Evolutionary conservation across 2,888 invertebrate genomes (phyloP).

Genomic region (Lycophotia porphyrea): DNA sequence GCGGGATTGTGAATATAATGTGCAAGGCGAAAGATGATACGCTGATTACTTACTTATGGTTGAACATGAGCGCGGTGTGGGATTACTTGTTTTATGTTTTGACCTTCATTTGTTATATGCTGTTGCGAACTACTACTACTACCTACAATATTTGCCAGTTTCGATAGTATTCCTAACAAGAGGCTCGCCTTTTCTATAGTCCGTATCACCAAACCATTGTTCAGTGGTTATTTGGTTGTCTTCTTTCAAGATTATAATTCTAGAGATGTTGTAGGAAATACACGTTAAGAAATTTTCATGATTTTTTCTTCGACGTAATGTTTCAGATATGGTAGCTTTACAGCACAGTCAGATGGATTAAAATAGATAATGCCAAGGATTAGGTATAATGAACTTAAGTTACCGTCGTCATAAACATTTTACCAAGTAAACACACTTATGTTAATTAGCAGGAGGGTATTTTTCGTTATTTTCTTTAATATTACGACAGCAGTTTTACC

Average conservation of each 20-base stretch:
- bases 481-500: neutral
- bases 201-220: neutral
- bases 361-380: neutral
- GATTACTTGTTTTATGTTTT: neutral
- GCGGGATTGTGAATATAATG: conserved; percentile 47
- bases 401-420: neutral
- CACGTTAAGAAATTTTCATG: neutral
- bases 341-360: neutral
- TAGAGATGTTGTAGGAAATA: neutral
- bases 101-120: conserved; percentile 3
- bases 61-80: neutral
- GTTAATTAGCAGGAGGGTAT: neutral
- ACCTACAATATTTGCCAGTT: neutral
- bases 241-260: neutral
- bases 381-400: neutral
- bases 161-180: neutral
- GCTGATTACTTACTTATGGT: neutral
- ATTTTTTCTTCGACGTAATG: neutral
- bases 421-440: neutral
- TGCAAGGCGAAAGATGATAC: conserved; percentile 39
- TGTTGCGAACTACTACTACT: neutral
- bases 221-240: neutral
- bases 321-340: neutral
- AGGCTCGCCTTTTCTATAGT: neutral
- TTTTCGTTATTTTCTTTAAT: neutral